Percentiles rank a stretch among this genome's conserved stretches.
Evolutionary conservation across 1,140 invertebrate genomes (phyloP).

Genomic region (Aphaenogaster rudis): DNA sequence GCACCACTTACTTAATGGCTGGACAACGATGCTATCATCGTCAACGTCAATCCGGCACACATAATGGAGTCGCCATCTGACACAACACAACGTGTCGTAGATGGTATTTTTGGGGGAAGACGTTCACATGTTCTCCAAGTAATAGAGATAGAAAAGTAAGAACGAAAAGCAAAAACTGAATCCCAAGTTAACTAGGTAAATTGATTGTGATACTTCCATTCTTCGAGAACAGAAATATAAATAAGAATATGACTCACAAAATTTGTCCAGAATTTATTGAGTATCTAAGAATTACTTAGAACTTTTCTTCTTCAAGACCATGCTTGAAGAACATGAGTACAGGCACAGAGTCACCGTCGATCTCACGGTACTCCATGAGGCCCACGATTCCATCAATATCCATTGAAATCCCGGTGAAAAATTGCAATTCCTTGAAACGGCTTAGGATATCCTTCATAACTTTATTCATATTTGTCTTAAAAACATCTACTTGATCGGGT

Average conservation of each 20-base stretch:
- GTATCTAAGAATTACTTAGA: constrained; percentile 89
- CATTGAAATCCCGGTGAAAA: constrained; percentile 98
- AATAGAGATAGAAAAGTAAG: no score
- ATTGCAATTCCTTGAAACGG: constrained; percentile 97
- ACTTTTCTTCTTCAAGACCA: constrained; percentile 97
- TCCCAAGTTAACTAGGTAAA: no score
- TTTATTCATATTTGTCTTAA: constrained; percentile 97
- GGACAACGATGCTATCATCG: no score
- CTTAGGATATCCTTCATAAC: constrained; percentile 97
- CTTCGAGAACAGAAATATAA: neutral
- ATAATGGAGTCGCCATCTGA: no score
- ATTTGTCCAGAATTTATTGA: constrained; percentile 82
- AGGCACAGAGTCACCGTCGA: constrained; percentile 93
- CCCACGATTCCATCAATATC: constrained; percentile 97
- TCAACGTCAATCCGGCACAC: no score
- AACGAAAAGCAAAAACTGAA: no score
- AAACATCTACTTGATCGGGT: constrained; percentile 94
- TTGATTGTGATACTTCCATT: no score
- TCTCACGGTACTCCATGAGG: constrained; percentile 96
- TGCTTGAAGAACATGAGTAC: constrained; percentile 98
- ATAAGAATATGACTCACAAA: constrained; percentile 81
- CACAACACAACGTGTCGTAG: no score
- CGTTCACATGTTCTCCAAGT: no score
- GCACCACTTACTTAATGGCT: no score
- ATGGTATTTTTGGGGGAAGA: no score